Evolutionary conservation across 2,797 vertebrate genomes (phyloP).

Genomic region (Periparus ater): DNA sequence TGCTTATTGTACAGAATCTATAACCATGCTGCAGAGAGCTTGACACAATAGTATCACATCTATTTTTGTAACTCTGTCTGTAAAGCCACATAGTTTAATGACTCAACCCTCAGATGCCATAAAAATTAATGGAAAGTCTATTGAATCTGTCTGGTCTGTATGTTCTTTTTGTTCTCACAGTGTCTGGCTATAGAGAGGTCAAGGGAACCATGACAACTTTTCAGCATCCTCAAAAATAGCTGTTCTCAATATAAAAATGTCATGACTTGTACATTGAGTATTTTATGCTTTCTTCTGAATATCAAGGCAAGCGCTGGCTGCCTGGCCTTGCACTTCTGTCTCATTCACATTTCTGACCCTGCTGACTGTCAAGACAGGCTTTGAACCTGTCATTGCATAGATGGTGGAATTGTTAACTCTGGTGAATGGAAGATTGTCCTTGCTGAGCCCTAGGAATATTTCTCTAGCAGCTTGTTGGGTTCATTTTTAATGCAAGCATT

Average conservation of each 20-base stretch:
- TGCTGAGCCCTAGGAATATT: background rate
- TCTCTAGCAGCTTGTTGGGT: background rate
- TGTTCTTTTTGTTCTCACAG: constrained; percentile 47
- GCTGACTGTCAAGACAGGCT: constrained; percentile 16
- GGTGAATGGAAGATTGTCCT: constrained; percentile 41
- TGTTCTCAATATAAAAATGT: constrained; percentile 51
- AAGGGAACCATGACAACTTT: constrained; percentile 48
- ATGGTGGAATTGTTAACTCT: constrained; percentile 17
- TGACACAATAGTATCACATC: background rate
- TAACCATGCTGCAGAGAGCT: background rate
- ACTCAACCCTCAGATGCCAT: constrained; percentile 5
- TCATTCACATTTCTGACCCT: constrained; percentile 15
- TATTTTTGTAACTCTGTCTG: constrained; percentile 42
- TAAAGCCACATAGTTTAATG: constrained; percentile 10
- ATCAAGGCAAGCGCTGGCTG: background rate
- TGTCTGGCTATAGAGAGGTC: constrained; percentile 28
- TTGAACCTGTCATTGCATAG: constrained; percentile 35
- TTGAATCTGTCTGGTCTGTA: background rate
- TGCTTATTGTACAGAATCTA: background rate
- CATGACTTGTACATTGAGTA: constrained; percentile 7
- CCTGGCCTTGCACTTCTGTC: background rate
- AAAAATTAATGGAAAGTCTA: constrained; percentile 47
- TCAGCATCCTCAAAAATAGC: constrained; percentile 57
- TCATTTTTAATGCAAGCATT: constrained; percentile 5
- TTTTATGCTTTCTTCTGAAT: constrained; percentile 29